Evolutionary conservation across 2,113 vertebrate genomes (phyloP), one percentile per base, ranked within the genome.

Genomic region (Peromyscus californicus): DNA sequence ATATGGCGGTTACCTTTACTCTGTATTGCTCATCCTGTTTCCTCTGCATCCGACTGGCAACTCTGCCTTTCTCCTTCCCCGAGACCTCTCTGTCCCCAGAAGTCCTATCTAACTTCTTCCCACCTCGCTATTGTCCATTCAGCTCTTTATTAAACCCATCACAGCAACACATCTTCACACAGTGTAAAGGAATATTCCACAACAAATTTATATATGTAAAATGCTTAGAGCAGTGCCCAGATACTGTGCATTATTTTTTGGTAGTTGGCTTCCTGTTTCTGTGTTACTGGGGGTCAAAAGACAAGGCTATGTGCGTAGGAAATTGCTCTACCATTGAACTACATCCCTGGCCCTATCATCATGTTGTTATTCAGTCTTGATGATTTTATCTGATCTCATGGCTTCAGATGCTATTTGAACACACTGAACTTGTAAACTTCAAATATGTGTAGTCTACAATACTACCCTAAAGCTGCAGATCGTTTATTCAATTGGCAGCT

Each of bases 401-500:
- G 59, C 75, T 89, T 97, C 85, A 88, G 70, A 85, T 93, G 82
- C 45, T 39, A 86, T 51, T 31, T 78, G 39, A n/a, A 84, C 33
- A 89, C 45, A 76, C 36, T 86, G 67, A 94, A 54, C 39, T 94
- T 57, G 51, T 93, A 89, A 92, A 39, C 67, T 94, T 22, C 65
- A 95, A 89, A 91, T 90, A 78, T 93, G 82, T 91, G 69, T 91
- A 85, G n/a, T 87, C 65, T 48, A 31, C 90, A 79, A 48, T 84
- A 93, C 82, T 89, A 51, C n/a, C 9, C 1, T 67, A 57, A 57
- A 93, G 83, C 42, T 95, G 76, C 59, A 92, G 83, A 89, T 91
- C 72, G 39, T 48, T 13, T 61, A 33, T 94, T 92, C 45, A 78
- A 19, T 26, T 78, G 69, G 63, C 78, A 67, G 19, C 21, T 85